phyloP scores from a whole-genome alignment of 2,113 vertebrate genomes.

The Arvicanthis niloticus region DNA sequence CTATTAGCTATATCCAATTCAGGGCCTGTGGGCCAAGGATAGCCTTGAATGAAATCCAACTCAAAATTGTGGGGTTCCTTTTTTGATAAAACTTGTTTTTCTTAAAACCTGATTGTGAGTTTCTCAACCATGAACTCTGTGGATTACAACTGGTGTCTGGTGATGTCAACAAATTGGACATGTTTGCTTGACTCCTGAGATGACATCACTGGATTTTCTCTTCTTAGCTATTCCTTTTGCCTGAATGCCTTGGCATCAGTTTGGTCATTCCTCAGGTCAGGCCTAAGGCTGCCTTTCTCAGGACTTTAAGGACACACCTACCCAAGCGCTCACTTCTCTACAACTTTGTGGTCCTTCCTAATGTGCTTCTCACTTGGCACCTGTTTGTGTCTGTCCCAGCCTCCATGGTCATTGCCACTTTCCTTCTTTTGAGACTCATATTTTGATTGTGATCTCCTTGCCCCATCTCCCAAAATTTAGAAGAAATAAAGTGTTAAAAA shows the following conservation, averaged over 20 bases:
- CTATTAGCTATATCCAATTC: background rate
- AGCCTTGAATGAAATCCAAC: background rate
- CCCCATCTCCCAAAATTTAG: background rate
- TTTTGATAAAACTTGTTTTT: background rate
- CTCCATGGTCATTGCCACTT: background rate
- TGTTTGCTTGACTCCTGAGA: background rate
- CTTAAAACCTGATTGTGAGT: background rate
- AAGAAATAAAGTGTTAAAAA: background rate
- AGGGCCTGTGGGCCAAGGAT: background rate
- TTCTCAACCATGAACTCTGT: background rate
- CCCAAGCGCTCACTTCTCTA: background rate
- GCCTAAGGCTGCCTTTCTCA: background rate
- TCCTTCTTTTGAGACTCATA: background rate
- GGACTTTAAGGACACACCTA: background rate
- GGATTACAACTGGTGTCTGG: background rate
- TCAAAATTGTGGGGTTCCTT: background rate
- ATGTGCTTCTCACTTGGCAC: fast-evolving
- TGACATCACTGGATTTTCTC: background rate
- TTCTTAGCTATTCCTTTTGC: background rate
- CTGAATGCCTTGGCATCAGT: background rate
- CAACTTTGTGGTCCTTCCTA: background rate
- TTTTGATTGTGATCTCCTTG: background rate
- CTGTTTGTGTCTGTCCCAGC: background rate
- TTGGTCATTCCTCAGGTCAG: background rate
- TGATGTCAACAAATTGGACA: background rate